These are phyloP conservation scores for Catamblyrhynchus diadema DNA, from an alignment of 2,797 vertebrate genomes.

Conservation along the genomic window DNA sequence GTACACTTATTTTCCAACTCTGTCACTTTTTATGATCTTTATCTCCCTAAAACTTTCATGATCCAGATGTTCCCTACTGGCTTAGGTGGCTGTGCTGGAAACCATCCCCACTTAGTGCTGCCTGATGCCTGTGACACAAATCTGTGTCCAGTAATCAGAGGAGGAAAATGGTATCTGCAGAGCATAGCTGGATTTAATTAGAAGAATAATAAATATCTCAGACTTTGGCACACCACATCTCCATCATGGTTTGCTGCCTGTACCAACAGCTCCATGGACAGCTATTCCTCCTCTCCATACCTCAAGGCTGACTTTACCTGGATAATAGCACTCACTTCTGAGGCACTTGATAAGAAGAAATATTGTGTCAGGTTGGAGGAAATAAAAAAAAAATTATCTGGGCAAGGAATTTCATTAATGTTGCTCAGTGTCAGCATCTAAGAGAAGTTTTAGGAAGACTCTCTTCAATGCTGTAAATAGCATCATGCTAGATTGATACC, in stretches of 20 bases:
- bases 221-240: not conserved
- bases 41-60: conserved; percentile 42
- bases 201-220: not conserved
- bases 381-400: not conserved
- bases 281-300: not conserved
- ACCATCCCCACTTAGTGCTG: not conserved
- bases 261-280: not conserved
- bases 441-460: not conserved
- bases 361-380: not conserved
- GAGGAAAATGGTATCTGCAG: not conserved
- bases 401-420: not conserved
- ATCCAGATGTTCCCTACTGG: conserved; percentile 29
- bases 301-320: not conserved
- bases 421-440: not conserved
- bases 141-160: not conserved
- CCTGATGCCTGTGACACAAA: not conserved
- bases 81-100: not conserved
- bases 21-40: conserved; percentile 25
- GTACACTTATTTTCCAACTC: not conserved
- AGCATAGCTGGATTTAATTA: conserved; percentile 18
- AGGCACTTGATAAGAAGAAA: not conserved
- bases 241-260: not conserved
- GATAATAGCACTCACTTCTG: not conserved
- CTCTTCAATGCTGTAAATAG: not conserved
- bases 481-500: not conserved